Evolutionary conservation across 1,140 invertebrate species (phyloP), one percentile per base, ranked within the genome.

Genomic region (Dendrolimus kikuchii): DNA sequence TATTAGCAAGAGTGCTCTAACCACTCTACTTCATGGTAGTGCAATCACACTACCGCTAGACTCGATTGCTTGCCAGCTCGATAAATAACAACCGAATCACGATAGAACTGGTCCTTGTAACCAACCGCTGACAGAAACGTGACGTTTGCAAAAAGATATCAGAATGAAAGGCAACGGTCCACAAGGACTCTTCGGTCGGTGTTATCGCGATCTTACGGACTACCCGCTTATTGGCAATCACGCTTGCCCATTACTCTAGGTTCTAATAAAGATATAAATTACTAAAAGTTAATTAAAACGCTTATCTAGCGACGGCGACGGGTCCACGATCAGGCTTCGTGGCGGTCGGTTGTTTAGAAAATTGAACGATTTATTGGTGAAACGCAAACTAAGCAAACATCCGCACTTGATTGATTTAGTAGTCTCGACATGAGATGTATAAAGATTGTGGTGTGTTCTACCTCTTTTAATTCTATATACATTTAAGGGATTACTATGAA

Each of bases 261-360:
- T 56, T 73, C 65, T 76, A 81, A 81, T 84, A 77, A 74, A 84
- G 77, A 84, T 80, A 84, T 84, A 84, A 80, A 78, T 80, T 74
- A 80, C 73, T 62, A 76, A 78, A 81, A 81, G 63, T 80, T 81
- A 80, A 84, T 84, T 84, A 84, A 81, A 81, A 70, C 68, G 66
- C 63, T 80, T 80, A 80, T 79, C 78, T 73, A 47, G 42, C 40
- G 45, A 49, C 48, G 49, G 55, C 61, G 61, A 64, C 47, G 61
- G 56, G 57, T 55, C 53, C 61, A 54, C 47, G 59, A 61, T 60
- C 51, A 7, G n/a, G 43, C 38, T 7, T 5, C 49, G 42, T 41
- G 46, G 57, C 53, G 53, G 60, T 56, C 55, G 55, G 59, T 64
- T 61, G 57, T 62, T 66, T 59, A 68, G 65, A 65, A 71, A 70